Conservation (phyloP, 2,113 vertebrate species). For the Gobio gobio region DNA sequence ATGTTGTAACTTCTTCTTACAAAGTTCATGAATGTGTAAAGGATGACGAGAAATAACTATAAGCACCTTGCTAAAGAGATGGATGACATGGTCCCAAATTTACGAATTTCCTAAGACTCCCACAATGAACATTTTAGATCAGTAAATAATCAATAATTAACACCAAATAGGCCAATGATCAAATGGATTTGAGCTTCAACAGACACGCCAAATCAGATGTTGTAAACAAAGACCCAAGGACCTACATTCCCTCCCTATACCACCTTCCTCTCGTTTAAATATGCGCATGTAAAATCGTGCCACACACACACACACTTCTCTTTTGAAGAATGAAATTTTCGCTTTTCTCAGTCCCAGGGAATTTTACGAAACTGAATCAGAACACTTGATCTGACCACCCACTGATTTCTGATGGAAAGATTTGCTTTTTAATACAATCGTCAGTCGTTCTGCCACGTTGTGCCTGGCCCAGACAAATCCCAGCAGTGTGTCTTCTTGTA, state of each 20-base stretch:
- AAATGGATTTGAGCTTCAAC: conserved; percentile 72
- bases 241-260: conserved; percentile 66
- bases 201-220: conserved; percentile 70
- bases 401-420: conserved; percentile 79
- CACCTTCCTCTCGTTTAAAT: conserved; percentile 69
- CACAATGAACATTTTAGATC: conserved; percentile 76
- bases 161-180: conserved; percentile 76
- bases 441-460: conserved; percentile 75
- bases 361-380: conserved; percentile 68
- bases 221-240: conserved; percentile 77
- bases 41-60: conserved; percentile 62
- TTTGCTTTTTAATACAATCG: conserved; percentile 79
- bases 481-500: conserved; percentile 73
- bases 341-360: conserved; percentile 70
- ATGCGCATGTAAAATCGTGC: conserved; percentile 67
- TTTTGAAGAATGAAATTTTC: conserved; percentile 69
- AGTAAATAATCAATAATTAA: conserved; percentile 82
- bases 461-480: conserved; percentile 75
- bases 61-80: conserved; percentile 67
- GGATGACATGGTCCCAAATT: conserved; percentile 64
- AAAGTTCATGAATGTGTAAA: conserved; percentile 42
- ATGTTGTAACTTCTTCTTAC: neutral
- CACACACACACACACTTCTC: conserved; percentile 66
- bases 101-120: conserved; percentile 60
- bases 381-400: conserved; percentile 78